Percentiles rank a stretch among this genome's conserved stretches.
phyloP scores from a whole-genome alignment of 2,888 invertebrate species.

The Troides aeacus region DNA sequence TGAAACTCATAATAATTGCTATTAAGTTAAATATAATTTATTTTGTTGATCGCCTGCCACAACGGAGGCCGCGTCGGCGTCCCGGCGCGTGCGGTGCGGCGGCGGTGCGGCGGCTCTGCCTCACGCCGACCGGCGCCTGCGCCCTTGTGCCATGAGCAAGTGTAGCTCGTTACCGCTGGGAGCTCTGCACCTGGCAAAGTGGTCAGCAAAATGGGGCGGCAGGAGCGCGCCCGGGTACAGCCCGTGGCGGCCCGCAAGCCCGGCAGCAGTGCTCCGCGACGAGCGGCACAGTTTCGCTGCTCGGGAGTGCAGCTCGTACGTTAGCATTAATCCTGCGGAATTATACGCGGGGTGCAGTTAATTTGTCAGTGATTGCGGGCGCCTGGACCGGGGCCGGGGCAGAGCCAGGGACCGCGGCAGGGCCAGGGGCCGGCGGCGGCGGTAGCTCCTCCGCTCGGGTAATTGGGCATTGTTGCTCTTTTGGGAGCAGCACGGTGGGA shows the following conservation, averaged over 20 bases:
- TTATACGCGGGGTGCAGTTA: slow-evolving; percentile 47
- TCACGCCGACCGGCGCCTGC: too few relatives aligned
- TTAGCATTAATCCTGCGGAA: slow-evolving; percentile 24
- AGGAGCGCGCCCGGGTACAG: background rate
- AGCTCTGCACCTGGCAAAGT: background rate
- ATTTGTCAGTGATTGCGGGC: slow-evolving; percentile 60
- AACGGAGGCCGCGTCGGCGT: too few relatives aligned
- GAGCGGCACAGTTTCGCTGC: background rate
- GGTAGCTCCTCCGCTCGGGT: slow-evolving; percentile 58
- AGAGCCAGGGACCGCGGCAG: too few relatives aligned
- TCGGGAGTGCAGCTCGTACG: slow-evolving; percentile 18
- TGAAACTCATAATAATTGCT: too few relatives aligned
- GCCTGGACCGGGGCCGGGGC: slow-evolving; percentile 2
- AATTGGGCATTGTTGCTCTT: slow-evolving; percentile 64
- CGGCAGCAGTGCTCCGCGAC: background rate
- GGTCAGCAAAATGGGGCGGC: background rate
- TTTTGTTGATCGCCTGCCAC: too few relatives aligned
- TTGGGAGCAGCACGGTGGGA: slow-evolving; percentile 39
- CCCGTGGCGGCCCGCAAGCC: background rate
- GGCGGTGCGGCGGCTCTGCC: too few relatives aligned
- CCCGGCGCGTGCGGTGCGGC: too few relatives aligned
- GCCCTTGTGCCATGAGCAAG: too few relatives aligned
- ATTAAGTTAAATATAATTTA: too few relatives aligned
- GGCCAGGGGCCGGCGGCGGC: slow-evolving; percentile 25
- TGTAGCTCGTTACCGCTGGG: too few relatives aligned